Base-by-base conservation (phyloP, 2,888 invertebrate genomes). In the Baccha elongata region DNA sequence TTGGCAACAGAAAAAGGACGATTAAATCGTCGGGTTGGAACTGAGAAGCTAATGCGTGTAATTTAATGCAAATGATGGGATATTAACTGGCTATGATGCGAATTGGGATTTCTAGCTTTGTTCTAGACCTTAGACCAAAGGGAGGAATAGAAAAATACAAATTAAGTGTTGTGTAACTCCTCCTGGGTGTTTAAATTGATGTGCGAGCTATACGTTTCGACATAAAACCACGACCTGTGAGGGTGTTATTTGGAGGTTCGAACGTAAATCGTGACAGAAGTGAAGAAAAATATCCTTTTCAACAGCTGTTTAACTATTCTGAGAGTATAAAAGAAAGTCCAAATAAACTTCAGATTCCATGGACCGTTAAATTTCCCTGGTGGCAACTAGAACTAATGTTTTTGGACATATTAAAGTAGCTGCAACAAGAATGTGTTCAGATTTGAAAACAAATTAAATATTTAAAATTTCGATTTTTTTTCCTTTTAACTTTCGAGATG, bases 21-120 rank as follows among this genome's bases (percentile, higher is more conserved):
- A 72, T 68, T 68, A 72, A 76, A 64, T 76, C 68, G 42, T 40
- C 53, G 72, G 1, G 60, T 52, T 64, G 64, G 46, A 68, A 58
- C 42, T 67, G n/a, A 6, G 8, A 44, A 21, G 72, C 67, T 83
- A 83, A 83, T 83, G 83, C 83, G 83, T 83, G 83, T 83, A 83
- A 78, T 83, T 83, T 83, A 83, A 83, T 78, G 83, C 72, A 83
- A 83, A 83, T 78, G 62, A 83, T 78, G 68, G 76, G 83, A 83
- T 78, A 83, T 83, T 83, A 83, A 78, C 83, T 73, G 55, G 68
- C 72, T 78, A 73, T 37, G 37, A 76, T 73, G 76, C 50, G 68
- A 78, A 69, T 72, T 72, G 68, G 67, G 73, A 72, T 64, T 75
- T 65, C 29, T 17, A 37, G 37, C 62, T 53, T 60, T 35, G 11